A percentile compares a stretch with the other conserved stretches of the same genome.
Evolutionary conservation across 2,797 vertebrate species (phyloP).

Genomic region (Stomatorhinus walkeri): DNA sequence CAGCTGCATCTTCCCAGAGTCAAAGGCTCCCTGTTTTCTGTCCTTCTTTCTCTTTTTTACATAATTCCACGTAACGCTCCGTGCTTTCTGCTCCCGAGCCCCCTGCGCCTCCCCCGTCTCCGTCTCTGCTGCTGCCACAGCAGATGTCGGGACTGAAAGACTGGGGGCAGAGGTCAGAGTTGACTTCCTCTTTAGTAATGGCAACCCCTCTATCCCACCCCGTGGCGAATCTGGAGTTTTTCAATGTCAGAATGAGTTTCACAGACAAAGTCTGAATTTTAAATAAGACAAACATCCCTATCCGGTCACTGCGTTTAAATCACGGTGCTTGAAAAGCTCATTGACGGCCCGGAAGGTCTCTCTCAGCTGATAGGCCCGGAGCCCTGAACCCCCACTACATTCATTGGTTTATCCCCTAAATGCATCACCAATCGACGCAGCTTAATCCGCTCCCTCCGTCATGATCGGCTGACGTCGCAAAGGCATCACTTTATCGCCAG

Average conservation of each 20-base stretch:
- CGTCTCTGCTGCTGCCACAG: neutral
- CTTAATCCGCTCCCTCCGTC: neutral
- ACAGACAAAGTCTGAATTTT: slow-evolving; percentile 13
- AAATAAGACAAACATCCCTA: neutral
- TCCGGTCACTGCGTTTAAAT: neutral
- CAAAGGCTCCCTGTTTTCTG: neutral
- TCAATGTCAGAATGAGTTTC: slow-evolving; percentile 1
- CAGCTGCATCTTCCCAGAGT: neutral
- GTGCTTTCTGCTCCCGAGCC: neutral
- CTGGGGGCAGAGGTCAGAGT: neutral
- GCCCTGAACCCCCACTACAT: neutral
- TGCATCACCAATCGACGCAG: neutral
- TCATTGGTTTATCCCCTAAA: neutral
- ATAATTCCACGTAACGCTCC: slow-evolving; percentile 1
- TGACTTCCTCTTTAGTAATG: neutral
- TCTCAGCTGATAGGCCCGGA: neutral
- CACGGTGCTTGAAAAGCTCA: neutral
- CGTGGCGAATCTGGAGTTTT: neutral
- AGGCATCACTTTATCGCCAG: neutral
- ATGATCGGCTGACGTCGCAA: too few relatives aligned
- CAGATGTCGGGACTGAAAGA: neutral
- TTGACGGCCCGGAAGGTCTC: neutral
- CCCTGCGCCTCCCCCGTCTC: neutral
- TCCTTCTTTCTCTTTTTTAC: neutral
- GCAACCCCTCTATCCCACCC: neutral